Conservation (phyloP, 2,113 vertebrate species). For the Mustela nigripes region DNA sequence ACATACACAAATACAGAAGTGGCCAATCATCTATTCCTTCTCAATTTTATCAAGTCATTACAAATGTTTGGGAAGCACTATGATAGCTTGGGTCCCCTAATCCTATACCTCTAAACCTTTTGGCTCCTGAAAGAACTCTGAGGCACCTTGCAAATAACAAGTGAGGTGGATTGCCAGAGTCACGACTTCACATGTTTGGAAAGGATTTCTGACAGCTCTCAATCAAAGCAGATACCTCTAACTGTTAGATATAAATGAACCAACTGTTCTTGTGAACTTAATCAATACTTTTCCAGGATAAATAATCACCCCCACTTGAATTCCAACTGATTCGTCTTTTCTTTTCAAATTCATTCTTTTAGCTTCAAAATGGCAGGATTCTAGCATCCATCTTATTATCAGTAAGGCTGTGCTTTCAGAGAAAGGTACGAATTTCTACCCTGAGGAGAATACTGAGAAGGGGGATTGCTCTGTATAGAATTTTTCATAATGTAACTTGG, state of each 20-base stretch:
- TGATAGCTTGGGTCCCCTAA: neutral
- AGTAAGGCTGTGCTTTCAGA: neutral
- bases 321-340: slow-evolving; percentile 36
- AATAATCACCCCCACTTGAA: slow-evolving; percentile 8
- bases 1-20: neutral
- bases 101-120: neutral
- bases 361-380: neutral
- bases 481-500: neutral
- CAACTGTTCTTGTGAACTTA: neutral
- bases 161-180: neutral
- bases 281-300: neutral
- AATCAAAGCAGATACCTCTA: neutral
- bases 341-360: neutral
- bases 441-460: neutral
- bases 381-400: neutral
- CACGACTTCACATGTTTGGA: neutral
- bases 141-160: neutral
- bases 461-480: neutral
- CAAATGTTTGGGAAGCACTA: neutral
- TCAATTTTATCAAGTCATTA: neutral
- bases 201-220: slow-evolving; percentile 24
- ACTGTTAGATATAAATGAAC: neutral
- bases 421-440: neutral
- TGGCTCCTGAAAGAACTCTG: neutral
- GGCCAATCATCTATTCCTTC: neutral